phyloP scores from a whole-genome alignment of 2,797 vertebrate species.

The Pseudochaenichthys georgianus region DNA sequence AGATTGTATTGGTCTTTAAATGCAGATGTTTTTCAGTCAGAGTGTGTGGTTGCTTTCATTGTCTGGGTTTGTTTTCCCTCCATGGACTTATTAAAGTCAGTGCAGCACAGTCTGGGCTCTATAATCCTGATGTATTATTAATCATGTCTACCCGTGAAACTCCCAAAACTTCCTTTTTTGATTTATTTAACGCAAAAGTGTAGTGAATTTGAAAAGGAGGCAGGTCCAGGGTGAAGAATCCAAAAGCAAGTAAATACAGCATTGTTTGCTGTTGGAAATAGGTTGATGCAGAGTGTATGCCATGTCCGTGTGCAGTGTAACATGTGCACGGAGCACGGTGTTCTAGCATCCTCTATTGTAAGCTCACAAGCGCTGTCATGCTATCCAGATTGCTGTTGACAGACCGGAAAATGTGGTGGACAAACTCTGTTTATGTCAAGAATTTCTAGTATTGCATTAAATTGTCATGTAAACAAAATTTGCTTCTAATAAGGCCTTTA shows the following conservation, averaged over 20 bases:
- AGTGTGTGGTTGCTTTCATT: conserved; percentile 70
- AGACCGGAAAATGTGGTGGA: conserved; percentile 10
- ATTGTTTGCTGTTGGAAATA: conserved; percentile 62
- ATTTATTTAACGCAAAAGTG: conserved; percentile 71
- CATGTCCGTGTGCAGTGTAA: conserved; percentile 40
- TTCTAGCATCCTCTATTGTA: conserved; percentile 37
- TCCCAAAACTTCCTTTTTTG: conserved; percentile 70
- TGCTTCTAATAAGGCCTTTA: conserved; percentile 34
- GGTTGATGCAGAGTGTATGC: conserved; percentile 30
- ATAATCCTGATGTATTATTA: conserved; percentile 88
- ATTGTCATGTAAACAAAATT: conserved; percentile 50
- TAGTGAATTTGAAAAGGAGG: conserved; percentile 70
- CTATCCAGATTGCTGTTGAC: conserved; percentile 31
- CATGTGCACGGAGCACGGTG: conserved; percentile 37
- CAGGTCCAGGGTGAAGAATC: conserved; percentile 67
- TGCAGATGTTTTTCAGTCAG: conserved; percentile 76
- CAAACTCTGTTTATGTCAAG: conserved; percentile 33
- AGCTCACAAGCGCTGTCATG: conserved; percentile 45
- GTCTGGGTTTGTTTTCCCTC: conserved; percentile 79
- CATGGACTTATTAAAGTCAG: conserved; percentile 84
- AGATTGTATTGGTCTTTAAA: conserved; percentile 72
- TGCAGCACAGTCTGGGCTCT: conserved; percentile 78
- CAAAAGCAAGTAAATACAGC: conserved; percentile 51
- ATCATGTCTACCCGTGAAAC: conserved; percentile 79
- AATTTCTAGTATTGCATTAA: conserved; percentile 28